Evolutionary conservation across 2,888 invertebrate species (phyloP).

Genomic region (Drosophila quasianomalipes): DNA sequence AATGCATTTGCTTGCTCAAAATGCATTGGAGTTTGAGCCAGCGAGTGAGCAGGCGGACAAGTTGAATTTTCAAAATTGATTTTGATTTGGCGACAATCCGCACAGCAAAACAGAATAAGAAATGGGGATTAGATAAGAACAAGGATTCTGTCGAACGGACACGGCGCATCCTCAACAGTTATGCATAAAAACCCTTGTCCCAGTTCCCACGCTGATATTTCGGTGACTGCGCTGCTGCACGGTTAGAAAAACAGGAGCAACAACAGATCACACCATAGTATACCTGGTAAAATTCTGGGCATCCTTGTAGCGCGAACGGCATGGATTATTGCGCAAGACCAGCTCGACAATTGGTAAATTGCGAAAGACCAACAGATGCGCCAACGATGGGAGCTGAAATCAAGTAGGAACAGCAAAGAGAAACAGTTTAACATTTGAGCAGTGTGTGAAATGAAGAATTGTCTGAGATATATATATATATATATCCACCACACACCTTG

Average conservation of each 20-base stretch:
- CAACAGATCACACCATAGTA: slow-evolving; percentile 75
- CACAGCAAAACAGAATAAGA: slow-evolving; percentile 3
- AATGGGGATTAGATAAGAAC: slow-evolving; percentile 3
- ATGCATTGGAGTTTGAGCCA: background rate
- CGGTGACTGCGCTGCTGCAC: slow-evolving; percentile 22
- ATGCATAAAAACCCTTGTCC: slow-evolving; percentile 5
- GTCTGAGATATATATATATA: background rate
- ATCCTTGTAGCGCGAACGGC: slow-evolving; percentile 49
- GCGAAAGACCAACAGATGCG: slow-evolving; percentile 86
- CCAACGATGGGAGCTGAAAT: slow-evolving; percentile 88
- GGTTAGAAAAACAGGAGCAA: slow-evolving; percentile 23
- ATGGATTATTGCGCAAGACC: slow-evolving; percentile 87
- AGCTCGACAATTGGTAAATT: slow-evolving; percentile 91
- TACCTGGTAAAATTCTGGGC: slow-evolving; percentile 86
- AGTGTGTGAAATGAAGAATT: background rate
- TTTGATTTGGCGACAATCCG: background rate
- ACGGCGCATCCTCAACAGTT: slow-evolving; percentile 7
- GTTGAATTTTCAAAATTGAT: slow-evolving; percentile 11
- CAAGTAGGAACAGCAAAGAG: background rate
- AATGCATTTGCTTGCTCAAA: slow-evolving; percentile 59
- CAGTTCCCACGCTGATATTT: slow-evolving; percentile 44
- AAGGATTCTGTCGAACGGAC: slow-evolving; percentile 12
- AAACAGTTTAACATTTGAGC: background rate
- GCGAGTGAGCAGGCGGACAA: background rate
- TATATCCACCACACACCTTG: background rate